A percentile compares a stretch with the other conserved stretches of the same genome.
phyloP scores from a whole-genome alignment of 2,797 vertebrate species.

The Synaphobranchus kaupii region DNA sequence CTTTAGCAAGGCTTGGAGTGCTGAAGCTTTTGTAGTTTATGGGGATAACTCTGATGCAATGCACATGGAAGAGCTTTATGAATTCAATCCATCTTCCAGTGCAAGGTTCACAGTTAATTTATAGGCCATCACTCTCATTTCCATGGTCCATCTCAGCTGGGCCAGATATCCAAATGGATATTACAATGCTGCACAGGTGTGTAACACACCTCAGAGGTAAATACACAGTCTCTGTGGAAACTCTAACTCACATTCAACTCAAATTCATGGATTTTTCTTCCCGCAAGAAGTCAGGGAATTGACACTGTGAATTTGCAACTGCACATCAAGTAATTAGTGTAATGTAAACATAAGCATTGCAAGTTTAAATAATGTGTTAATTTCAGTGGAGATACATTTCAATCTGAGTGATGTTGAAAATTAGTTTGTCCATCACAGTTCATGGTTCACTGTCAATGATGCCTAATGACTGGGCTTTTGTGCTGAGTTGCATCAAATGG shows the following conservation, averaged over 20 bases:
- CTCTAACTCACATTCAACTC: too few species aligned
- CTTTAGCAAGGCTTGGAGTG: not conserved
- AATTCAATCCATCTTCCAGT: constrained; percentile 62
- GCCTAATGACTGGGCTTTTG: not conserved
- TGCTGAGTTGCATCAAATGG: not conserved
- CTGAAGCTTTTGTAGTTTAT: not conserved
- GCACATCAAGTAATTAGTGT: not conserved
- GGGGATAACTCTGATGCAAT: constrained; percentile 70
- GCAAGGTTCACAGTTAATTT: constrained; percentile 70
- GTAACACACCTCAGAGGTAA: not conserved
- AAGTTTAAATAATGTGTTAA: not conserved
- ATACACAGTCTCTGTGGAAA: too few species aligned
- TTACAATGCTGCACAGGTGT: not conserved
- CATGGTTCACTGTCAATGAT: not conserved
- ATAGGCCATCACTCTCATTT: not conserved
- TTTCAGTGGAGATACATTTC: not conserved
- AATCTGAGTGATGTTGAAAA: not conserved
- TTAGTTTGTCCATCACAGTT: not conserved
- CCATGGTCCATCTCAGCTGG: not conserved
- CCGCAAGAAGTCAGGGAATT: not conserved
- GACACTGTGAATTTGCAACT: not conserved
- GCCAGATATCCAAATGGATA: not conserved
- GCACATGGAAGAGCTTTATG: constrained; percentile 64
- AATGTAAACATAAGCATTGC: not conserved
- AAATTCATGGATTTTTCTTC: too few species aligned